A percentile compares a stretch with the other conserved stretches of the same genome.
Conservation (phyloP, 2,888 invertebrate genomes). For the Mimas tiliae region DNA sequence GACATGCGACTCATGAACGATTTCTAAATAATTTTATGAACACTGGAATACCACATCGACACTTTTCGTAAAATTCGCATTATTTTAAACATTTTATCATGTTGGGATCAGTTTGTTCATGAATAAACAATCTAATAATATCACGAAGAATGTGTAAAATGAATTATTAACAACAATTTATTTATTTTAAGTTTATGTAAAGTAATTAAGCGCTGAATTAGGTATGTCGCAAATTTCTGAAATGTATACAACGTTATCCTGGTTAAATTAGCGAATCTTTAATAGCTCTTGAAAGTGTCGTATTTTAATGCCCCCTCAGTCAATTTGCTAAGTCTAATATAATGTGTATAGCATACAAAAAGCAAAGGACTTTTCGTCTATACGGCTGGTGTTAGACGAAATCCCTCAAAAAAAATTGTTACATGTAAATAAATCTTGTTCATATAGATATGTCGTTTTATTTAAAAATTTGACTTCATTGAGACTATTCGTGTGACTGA, state of each 20-base stretch:
- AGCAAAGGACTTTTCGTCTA: neutral
- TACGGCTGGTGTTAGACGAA: conserved; percentile 20
- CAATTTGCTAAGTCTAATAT: conserved; percentile 1
- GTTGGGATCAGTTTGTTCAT: too few species aligned
- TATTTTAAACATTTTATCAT: neutral
- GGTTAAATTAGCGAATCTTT: neutral
- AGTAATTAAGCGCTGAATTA: too few species aligned
- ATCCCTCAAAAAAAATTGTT: neutral
- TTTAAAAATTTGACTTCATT: neutral
- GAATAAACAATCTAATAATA: too few species aligned
- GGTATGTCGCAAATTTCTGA: neutral
- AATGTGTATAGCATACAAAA: conserved; percentile 2
- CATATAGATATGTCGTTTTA: conserved; percentile 31
- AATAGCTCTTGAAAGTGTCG: conserved; percentile 29
- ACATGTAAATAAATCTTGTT: conserved; percentile 10
- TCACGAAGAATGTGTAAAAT: too few species aligned
- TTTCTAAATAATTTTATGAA: conserved; percentile 18
- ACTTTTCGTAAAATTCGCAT: conserved; percentile 13
- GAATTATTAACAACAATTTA: too few species aligned
- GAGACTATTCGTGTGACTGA: too few species aligned
- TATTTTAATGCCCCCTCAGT: conserved; percentile 19
- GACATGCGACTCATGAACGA: conserved; percentile 7
- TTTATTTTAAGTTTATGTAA: too few species aligned
- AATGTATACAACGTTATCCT: neutral
- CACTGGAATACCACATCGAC: conserved; percentile 9